Evolutionary conservation across 37 sponge, comb jelly and placozoan genomes (phyloP).

Genomic region (Spongia lamella): DNA sequence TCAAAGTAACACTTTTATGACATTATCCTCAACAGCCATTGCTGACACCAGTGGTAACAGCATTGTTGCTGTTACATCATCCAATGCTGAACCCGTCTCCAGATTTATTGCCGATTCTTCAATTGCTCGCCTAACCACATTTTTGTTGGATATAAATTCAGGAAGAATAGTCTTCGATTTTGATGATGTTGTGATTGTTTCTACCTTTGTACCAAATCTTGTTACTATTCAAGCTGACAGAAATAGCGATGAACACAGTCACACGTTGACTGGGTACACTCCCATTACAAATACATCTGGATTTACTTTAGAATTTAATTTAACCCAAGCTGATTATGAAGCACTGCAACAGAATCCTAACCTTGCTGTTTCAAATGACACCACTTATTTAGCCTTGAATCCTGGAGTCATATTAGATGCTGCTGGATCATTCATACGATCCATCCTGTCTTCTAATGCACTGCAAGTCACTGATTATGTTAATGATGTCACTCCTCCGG

Average conservation of each 20-base stretch:
- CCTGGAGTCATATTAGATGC: slow-evolving; percentile 31
- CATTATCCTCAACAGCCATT: slow-evolving; percentile 30
- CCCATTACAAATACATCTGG: slow-evolving; percentile 20
- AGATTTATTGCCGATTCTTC: slow-evolving; percentile 34
- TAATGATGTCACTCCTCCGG: slow-evolving; percentile 60
- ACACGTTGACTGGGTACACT: slow-evolving; percentile 32
- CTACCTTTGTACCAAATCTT: slow-evolving; percentile 38
- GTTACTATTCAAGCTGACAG: slow-evolving; percentile 56
- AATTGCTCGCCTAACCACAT: slow-evolving; percentile 46
- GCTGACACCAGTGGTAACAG: slow-evolving; percentile 60
- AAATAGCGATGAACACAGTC: slow-evolving; percentile 20
- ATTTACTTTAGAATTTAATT: slow-evolving; percentile 60
- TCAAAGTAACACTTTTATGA: slow-evolving; percentile 45
- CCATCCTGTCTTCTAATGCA: slow-evolving; percentile 30
- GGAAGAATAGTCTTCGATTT: slow-evolving; percentile 64
- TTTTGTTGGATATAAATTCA: slow-evolving; percentile 69
- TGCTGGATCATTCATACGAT: slow-evolving; percentile 11
- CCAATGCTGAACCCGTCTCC: slow-evolving; percentile 15
- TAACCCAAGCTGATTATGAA: slow-evolving; percentile 32
- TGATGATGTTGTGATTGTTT: slow-evolving; percentile 64
- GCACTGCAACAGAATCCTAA: slow-evolving; percentile 56
- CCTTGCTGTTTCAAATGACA: slow-evolving; percentile 55
- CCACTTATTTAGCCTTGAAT: slow-evolving; percentile 47
- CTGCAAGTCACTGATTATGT: slow-evolving; percentile 48
- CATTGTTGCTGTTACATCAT: slow-evolving; percentile 24